Percentiles rank a stretch among this genome's conserved stretches.
Evolutionary conservation across 2,797 vertebrate genomes (phyloP).

Genomic region (Sarcophilus harrisii): DNA sequence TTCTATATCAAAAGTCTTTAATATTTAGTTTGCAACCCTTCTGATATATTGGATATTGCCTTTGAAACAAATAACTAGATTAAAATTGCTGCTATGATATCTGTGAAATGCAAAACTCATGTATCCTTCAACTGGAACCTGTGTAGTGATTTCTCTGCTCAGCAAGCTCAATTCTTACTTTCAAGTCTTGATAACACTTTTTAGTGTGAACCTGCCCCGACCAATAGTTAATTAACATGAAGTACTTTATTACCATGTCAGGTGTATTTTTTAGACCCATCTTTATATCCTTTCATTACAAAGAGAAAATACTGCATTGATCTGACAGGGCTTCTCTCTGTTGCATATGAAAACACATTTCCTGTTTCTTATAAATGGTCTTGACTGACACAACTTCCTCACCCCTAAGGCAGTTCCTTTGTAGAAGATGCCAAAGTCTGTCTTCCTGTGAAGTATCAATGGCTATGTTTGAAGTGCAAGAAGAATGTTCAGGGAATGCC

Average conservation of each 20-base stretch:
- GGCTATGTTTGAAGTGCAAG: constrained; percentile 75
- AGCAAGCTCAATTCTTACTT: neutral
- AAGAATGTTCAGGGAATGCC: constrained; percentile 71
- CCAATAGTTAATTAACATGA: constrained; percentile 24
- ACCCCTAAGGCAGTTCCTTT: constrained; percentile 78
- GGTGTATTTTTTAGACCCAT: constrained; percentile 40
- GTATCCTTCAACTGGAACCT: neutral
- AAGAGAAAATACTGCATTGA: constrained; percentile 38
- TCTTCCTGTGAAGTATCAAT: constrained; percentile 80
- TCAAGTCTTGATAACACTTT: neutral
- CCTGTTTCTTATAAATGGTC: constrained; percentile 75
- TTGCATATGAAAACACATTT: constrained; percentile 78
- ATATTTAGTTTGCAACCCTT: neutral
- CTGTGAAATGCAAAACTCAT: neutral
- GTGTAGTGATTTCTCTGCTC: neutral
- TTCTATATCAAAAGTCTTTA: neutral
- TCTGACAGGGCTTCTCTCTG: constrained; percentile 58
- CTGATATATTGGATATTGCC: neutral
- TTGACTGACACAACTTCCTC: constrained; percentile 80
- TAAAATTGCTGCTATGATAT: neutral
- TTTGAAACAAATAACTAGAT: neutral
- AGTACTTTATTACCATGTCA: neutral
- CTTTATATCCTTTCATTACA: constrained; percentile 63
- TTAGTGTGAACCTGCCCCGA: neutral
- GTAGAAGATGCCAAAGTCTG: constrained; percentile 72